Conservation (phyloP, 2,113 vertebrate species). For the Lonchura striata region DNA sequence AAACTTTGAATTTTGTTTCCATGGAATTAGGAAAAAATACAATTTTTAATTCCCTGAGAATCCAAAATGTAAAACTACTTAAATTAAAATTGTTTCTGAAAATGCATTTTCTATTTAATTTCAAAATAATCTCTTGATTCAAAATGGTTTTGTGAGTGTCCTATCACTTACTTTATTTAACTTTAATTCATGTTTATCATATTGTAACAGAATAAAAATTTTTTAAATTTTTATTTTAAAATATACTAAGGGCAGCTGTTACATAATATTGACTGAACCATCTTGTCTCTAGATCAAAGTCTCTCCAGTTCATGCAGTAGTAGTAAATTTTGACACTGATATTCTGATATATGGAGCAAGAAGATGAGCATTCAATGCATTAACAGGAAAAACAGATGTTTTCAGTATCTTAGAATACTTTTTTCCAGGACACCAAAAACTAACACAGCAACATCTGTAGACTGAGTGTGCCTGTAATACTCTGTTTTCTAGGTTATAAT, state of each 20-base stretch:
- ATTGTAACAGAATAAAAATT: neutral
- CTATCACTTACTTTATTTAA: neutral
- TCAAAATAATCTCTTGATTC: neutral
- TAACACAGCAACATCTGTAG: neutral
- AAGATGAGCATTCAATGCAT: neutral
- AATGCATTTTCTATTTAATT: neutral
- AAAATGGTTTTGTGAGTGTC: neutral
- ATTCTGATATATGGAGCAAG: conserved; percentile 4
- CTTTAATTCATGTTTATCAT: neutral
- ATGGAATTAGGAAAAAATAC: neutral
- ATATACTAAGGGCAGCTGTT: neutral
- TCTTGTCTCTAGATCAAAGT: neutral
- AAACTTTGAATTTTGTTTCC: neutral
- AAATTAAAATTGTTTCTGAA: neutral
- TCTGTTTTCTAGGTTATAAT: neutral
- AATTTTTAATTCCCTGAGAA: neutral
- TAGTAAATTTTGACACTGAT: neutral
- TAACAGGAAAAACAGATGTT: neutral
- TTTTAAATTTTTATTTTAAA: neutral
- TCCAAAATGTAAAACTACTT: neutral
- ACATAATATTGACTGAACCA: neutral
- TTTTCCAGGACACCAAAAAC: neutral
- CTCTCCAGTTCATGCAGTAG: neutral
- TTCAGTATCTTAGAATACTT: neutral
- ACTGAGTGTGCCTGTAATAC: neutral